Base-by-base conservation (phyloP, 2,797 vertebrate species). In the Halcyon smyrnensis region DNA sequence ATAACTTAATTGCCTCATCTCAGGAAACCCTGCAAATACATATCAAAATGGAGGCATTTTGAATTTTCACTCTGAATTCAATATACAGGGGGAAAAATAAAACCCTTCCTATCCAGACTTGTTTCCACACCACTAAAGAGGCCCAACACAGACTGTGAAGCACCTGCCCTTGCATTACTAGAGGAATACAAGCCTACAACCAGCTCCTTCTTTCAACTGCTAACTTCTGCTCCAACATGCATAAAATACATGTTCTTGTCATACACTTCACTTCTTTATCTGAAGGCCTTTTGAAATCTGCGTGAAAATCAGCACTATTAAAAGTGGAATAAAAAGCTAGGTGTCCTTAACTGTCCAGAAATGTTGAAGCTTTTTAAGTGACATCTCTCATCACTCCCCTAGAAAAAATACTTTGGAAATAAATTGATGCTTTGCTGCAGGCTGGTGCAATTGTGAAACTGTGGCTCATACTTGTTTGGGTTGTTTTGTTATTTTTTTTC, bases 91-190 rank as follows among this genome's bases (percentile, higher is more conserved):
- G 23, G 19, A 15, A 80, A 91, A 5, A 12, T 4, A 2, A 87
- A 90, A 54, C 30, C 4, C 9, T 43, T 75, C 36, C 46, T 70
- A 59, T 70, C 80, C 82, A 84, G 54, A 63, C 62, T 83, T 54
- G 24, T 69, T 92, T 96, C 63, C 53, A 82, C 32, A 82, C 24
- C 34, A 5, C 46, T 71, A 2, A 71, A 88, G 68, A 84, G 53
- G 45, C 59, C 60, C 74, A 80, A 11, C 11, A 56, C 57, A 82
- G 87, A 57, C 70, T 82, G 70, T 51, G 73, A 91, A 73, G 91
- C 74, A 79, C 90, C 93, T 95, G 91, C 90, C 91, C 83, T 82
- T 53, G 63, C 62, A 54, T 80, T 69, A 50, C 56, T 45, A 37
- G 43, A 86, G 36, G 17, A 71, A 30, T 37, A 74, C n/a, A 73